Evolutionary conservation across 2,888 invertebrate genomes (phyloP).

Genomic region (Chalcosyrphus nemorum): DNA sequence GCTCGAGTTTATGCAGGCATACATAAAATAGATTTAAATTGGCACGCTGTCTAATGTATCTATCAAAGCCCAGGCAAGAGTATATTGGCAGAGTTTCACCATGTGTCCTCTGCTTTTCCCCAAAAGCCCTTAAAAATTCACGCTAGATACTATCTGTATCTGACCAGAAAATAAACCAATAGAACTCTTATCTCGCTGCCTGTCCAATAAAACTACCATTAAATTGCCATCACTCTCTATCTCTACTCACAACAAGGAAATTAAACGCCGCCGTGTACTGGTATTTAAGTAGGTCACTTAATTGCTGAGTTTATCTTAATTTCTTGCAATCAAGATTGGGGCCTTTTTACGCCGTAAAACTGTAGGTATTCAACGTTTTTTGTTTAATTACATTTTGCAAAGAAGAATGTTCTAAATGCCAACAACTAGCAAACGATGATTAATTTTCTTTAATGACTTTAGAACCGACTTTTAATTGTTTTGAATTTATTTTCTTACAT

Average conservation of each 20-base stretch:
- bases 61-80: too few species aligned
- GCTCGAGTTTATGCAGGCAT: too few species aligned
- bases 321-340: neutral
- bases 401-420: neutral
- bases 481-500: constrained; percentile 6
- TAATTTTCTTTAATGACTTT: neutral
- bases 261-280: neutral
- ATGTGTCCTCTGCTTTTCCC: too few species aligned
- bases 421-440: neutral
- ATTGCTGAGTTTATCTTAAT: constrained; percentile 2
- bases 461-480: constrained; percentile 1
- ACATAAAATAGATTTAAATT: too few species aligned
- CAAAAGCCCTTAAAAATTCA: too few species aligned
- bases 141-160: neutral
- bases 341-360: neutral
- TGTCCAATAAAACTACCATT: neutral
- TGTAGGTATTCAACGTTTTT: neutral
- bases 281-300: constrained; percentile 1
- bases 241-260: neutral
- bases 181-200: neutral
- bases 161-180: neutral
- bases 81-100: too few species aligned
- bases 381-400: neutral
- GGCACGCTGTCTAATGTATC: too few species aligned
- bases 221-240: neutral